Conservation (phyloP, 2,113 vertebrate genomes). For the Pteronura brasiliensis region DNA sequence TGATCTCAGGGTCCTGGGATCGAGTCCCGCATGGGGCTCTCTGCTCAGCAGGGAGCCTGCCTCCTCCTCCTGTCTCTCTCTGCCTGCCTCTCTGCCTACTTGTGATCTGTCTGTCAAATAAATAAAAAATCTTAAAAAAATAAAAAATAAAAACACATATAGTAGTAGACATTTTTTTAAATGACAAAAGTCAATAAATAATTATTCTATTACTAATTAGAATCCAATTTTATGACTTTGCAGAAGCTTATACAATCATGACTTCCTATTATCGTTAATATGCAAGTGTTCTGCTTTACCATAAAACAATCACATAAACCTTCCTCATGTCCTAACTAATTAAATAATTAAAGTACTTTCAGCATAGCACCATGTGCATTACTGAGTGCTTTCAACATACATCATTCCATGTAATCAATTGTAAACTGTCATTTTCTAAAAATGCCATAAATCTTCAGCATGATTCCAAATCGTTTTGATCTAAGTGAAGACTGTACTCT, state of each 20-base stretch:
- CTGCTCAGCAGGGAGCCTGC: too few relatives aligned
- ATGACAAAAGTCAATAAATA: neutral
- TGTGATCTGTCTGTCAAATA: too few relatives aligned
- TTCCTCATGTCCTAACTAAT: neutral
- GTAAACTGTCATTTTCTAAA: neutral
- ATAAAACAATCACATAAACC: neutral
- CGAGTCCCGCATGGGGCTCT: too few relatives aligned
- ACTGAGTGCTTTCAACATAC: neutral
- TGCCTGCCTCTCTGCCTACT: too few relatives aligned
- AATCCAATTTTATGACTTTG: neutral
- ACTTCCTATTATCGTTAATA: neutral
- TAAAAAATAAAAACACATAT: too few relatives aligned
- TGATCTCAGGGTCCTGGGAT: too few relatives aligned
- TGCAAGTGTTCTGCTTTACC: neutral
- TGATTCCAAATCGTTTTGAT: neutral
- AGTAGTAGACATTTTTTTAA: neutral
- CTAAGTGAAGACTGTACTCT: neutral
- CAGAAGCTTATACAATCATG: neutral
- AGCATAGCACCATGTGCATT: neutral
- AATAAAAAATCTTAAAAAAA: too few relatives aligned
- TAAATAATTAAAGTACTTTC: neutral
- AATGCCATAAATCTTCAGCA: neutral
- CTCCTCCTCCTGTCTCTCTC: too few relatives aligned
- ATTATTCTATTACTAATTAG: neutral
- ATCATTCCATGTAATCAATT: neutral